These are phyloP conservation scores for Omphaloscelis lunosa DNA, from an alignment of 2,888 invertebrate genomes.

Conservation along the genomic window DNA sequence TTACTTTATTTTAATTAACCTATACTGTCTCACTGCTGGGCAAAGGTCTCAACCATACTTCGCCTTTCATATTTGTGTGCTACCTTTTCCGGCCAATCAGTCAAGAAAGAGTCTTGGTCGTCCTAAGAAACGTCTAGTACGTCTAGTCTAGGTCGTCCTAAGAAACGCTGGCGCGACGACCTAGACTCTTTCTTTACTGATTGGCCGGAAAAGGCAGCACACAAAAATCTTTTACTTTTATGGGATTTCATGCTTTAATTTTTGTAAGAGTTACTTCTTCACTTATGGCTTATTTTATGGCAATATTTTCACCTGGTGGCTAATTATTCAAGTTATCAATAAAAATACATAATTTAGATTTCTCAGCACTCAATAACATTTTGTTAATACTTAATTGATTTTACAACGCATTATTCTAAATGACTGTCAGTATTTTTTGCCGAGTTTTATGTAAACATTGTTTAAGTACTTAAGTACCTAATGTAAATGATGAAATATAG, in stretches of 20 bases:
- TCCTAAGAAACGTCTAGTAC: no score
- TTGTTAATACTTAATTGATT: neutral
- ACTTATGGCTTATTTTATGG: neutral
- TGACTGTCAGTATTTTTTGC: constrained; percentile 12
- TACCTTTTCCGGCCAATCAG: no score
- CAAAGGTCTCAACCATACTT: no score
- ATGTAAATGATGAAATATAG: constrained; percentile 19
- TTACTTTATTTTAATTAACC: no score
- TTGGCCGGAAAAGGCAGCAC: no score
- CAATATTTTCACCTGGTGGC: neutral
- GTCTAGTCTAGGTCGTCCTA: no score
- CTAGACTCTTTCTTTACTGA: no score
- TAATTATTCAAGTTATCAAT: neutral
- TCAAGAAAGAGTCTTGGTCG: no score
- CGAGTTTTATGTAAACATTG: neutral
- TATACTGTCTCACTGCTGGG: no score
- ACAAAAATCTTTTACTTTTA: neutral
- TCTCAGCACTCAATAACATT: neutral
- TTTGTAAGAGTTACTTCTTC: neutral
- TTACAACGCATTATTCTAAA: constrained; percentile 5
- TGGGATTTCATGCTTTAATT: neutral
- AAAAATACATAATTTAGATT: neutral
- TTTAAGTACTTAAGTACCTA: neutral
- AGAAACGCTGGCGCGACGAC: no score
- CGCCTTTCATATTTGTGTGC: no score